Percentiles rank a stretch among this genome's conserved stretches.
Conservation (phyloP, 2,888 invertebrate species). For the Campopleginae sp. region DNA sequence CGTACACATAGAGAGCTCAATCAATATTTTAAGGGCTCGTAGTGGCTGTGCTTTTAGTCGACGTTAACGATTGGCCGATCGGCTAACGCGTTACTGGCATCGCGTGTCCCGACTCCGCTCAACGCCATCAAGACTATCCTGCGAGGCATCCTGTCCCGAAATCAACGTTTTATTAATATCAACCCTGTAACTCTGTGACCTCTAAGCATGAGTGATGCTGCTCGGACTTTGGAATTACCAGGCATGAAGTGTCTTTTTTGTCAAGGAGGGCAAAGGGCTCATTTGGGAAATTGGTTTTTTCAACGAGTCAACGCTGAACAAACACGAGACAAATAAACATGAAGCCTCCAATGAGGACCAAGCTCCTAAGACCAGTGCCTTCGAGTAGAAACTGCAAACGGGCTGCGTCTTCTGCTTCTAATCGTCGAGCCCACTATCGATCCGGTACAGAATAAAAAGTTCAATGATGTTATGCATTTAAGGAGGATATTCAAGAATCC, state of each 20-base stretch:
- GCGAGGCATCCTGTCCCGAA: slow-evolving; percentile 7
- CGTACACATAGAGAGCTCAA: slow-evolving; percentile 44
- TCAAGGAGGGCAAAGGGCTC: not conserved
- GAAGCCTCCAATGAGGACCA: not conserved
- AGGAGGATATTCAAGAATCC: slow-evolving; percentile 18
- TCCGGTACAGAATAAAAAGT: not conserved
- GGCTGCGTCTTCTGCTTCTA: not conserved
- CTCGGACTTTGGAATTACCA: not conserved
- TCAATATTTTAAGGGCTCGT: slow-evolving; percentile 73
- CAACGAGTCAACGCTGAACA: no score
- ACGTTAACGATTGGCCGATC: slow-evolving; percentile 36
- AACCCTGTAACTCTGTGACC: not conserved
- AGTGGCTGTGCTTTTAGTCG: slow-evolving; percentile 22
- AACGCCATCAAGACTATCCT: slow-evolving; percentile 1
- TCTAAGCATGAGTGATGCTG: not conserved
- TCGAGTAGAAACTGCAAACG: not conserved
- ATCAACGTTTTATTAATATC: slow-evolving; percentile 38
- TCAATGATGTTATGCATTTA: not conserved
- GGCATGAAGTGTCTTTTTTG: not conserved
- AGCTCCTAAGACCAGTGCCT: not conserved
- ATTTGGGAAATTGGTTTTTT: not conserved
- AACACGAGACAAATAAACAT: not conserved
- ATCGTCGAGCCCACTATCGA: not conserved
- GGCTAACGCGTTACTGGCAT: slow-evolving; percentile 36
- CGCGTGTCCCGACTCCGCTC: slow-evolving; percentile 16